Conservation (phyloP, 1,140 invertebrate genomes). For the Drosophila ficusphila region DNA sequence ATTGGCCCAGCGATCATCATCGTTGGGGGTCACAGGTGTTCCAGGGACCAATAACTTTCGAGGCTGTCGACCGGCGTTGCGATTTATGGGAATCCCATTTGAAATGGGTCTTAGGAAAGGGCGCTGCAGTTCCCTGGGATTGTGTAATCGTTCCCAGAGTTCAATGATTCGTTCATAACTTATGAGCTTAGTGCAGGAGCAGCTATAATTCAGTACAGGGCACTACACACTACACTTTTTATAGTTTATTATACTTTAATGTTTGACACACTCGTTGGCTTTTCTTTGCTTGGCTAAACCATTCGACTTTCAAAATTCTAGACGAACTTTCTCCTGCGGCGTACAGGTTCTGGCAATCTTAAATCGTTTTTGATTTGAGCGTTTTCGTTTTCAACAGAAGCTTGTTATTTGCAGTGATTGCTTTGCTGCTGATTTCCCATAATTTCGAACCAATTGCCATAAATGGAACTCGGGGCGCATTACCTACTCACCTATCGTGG, state of each 20-base stretch:
- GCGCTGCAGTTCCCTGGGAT: neutral
- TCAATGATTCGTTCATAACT: neutral
- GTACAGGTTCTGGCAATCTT: neutral
- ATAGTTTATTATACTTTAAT: no score
- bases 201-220: no score
- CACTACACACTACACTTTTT: no score
- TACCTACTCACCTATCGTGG: conserved; percentile 5
- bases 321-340: conserved; percentile 12
- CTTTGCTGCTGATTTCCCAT: conserved; percentile 51
- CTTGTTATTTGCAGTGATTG: conserved; percentile 70
- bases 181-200: neutral
- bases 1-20: conserved; percentile 38
- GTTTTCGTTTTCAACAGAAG: conserved; percentile 66
- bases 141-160: neutral
- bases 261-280: neutral
- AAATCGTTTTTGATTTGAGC: conserved; percentile 25
- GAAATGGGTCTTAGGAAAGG: conserved; percentile 8
- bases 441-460: conserved; percentile 48
- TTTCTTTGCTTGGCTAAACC: no score
- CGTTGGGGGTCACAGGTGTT: conserved; percentile 49
- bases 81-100: conserved; percentile 42
- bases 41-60: conserved; percentile 11
- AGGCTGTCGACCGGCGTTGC: neutral
- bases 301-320: conserved; percentile 35
- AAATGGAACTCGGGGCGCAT: conserved; percentile 37